Evolutionary conservation across 2,888 invertebrate genomes (phyloP).

Genomic region (Gerosis bhagava): DNA sequence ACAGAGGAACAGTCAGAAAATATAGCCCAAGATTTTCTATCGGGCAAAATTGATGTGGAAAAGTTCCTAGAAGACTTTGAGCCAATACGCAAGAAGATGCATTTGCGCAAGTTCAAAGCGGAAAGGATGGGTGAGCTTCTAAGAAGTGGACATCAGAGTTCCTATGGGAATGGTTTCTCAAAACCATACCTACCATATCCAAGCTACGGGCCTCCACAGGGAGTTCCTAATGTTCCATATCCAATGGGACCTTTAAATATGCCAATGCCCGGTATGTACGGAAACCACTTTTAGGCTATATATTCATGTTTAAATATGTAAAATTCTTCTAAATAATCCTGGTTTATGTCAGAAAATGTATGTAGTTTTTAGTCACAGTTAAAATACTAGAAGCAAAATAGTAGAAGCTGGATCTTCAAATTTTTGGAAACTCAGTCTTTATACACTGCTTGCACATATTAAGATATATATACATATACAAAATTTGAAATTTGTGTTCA

Average conservation of each 20-base stretch:
- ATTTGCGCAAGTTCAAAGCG: slow-evolving; percentile 92
- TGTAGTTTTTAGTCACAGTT: no score
- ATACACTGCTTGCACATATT: no score
- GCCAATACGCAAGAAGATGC: slow-evolving; percentile 83
- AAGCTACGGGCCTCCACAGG: slow-evolving; percentile 67
- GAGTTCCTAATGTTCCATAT: slow-evolving; percentile 85
- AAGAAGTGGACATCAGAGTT: slow-evolving; percentile 55
- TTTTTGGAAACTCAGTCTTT: no score
- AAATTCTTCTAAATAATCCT: no score
- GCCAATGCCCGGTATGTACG: slow-evolving; percentile 88
- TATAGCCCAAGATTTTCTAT: slow-evolving; percentile 90
- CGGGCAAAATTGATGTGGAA: slow-evolving; percentile 88
- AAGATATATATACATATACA: background rate
- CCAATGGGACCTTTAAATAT: slow-evolving; percentile 88
- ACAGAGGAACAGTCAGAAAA: slow-evolving; percentile 96
- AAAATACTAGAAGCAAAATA: no score
- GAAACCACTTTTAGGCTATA: slow-evolving; percentile 73
- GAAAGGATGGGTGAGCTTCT: slow-evolving; percentile 95
- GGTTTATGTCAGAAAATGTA: no score
- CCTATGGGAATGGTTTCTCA: slow-evolving; percentile 62
- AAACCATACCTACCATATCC: slow-evolving; percentile 73
- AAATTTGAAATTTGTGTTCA: no score
- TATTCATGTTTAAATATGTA: slow-evolving; percentile 29
- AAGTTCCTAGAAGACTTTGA: slow-evolving; percentile 94
- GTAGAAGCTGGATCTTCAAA: no score